Evolutionary conservation across 2,888 invertebrate species (phyloP).

Genomic region (Frankliniella intonsa): DNA sequence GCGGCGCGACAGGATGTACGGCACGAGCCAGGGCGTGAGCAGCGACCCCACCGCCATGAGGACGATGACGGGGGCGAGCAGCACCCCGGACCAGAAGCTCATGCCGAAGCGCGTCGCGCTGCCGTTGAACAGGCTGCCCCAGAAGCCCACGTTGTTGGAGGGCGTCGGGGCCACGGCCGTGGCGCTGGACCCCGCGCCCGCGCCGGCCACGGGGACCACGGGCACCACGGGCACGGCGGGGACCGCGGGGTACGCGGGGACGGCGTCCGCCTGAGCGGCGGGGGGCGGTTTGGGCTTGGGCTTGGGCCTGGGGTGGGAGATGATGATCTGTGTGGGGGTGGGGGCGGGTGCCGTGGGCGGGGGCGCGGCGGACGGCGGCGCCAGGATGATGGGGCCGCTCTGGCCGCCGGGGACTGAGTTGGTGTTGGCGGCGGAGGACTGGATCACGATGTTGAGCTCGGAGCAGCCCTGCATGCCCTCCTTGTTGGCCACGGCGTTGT

Average conservation of each 20-base stretch:
- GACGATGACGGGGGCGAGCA: constrained; percentile 12
- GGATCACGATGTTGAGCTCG: constrained; percentile 26
- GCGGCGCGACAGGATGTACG: constrained; percentile 10
- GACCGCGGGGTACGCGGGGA: not conserved
- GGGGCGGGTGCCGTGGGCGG: not conserved
- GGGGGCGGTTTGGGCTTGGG: constrained; percentile 9
- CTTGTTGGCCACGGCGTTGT: constrained; percentile 11
- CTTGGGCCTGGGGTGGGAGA: not conserved
- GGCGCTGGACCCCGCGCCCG: not conserved
- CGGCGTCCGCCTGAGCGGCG: not conserved
- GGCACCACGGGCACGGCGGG: not conserved
- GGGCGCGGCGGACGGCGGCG: not conserved
- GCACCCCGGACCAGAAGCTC: constrained; percentile 13
- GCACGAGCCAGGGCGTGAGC: constrained; percentile 23
- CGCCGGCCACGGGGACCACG: not conserved
- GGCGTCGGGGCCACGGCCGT: not conserved
- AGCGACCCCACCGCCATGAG: constrained; percentile 15
- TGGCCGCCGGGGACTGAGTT: not conserved
- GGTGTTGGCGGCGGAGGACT: not conserved
- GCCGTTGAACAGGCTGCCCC: constrained; percentile 15
- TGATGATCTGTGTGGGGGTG: not conserved
- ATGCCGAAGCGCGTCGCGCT: not conserved
- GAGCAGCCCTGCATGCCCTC: constrained; percentile 15
- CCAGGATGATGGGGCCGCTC: constrained; percentile 2
- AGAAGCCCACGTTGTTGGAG: constrained; percentile 13